Conservation (phyloP, 2,888 invertebrate species). For the Leistus spinibarbis region DNA sequence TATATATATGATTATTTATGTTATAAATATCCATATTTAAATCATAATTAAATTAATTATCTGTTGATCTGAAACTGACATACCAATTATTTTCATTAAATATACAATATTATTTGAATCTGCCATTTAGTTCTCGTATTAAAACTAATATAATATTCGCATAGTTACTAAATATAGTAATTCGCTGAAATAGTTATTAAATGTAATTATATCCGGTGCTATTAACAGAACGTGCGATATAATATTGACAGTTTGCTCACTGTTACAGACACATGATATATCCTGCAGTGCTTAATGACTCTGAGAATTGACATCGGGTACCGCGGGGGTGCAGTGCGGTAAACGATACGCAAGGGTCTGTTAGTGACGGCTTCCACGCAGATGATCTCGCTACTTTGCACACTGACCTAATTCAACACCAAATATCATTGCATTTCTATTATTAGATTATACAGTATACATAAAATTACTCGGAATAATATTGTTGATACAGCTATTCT, state of each 20-base stretch:
- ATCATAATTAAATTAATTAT: too few relatives aligned
- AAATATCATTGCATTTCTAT: not conserved
- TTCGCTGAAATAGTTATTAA: not conserved
- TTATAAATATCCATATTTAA: too few relatives aligned
- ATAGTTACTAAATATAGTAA: not conserved
- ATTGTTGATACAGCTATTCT: not conserved
- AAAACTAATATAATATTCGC: not conserved
- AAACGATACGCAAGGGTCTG: not conserved
- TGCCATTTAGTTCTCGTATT: too few relatives aligned
- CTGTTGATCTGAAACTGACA: too few relatives aligned
- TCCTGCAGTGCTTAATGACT: not conserved
- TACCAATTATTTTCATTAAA: too few relatives aligned
- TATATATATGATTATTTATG: too few relatives aligned
- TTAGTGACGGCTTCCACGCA: not conserved
- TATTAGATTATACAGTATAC: too few relatives aligned
- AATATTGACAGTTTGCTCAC: slow-evolving; percentile 2
- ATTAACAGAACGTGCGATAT: not conserved
- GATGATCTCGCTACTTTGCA: not conserved
- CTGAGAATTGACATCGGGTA: not conserved
- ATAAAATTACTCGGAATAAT: too few relatives aligned
- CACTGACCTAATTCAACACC: not conserved
- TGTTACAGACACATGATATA: slow-evolving; percentile 9
- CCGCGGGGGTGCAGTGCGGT: not conserved
- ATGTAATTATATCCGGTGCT: not conserved
- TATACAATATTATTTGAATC: too few relatives aligned